Base-by-base conservation (phyloP, 2,797 vertebrate species). In the Falco naumanni region DNA sequence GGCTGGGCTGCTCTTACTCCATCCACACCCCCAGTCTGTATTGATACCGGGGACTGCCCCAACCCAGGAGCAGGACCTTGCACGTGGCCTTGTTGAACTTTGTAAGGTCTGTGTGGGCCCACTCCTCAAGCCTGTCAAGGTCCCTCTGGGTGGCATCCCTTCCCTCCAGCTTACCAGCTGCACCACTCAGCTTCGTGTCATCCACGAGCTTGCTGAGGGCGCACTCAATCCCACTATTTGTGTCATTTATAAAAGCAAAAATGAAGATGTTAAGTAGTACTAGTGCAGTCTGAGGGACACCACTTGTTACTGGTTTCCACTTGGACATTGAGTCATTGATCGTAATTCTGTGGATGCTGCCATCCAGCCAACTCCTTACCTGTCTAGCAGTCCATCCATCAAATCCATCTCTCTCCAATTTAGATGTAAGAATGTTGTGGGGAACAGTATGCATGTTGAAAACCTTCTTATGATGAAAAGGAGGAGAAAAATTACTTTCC, bases 101-200 rank as follows among this genome's bases (percentile, higher is more conserved):
- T 6, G 22, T 15, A 43, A 70, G 3, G 17, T 37, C 63, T 7
- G 12, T 34, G 18, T 0, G 0, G 16, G 6, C 21, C 12, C 31
- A 19, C 15, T 13, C 5, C 15, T 83, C 31, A 34, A 43, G 33
- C n/a, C 7, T n/a, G 37, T 51, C 33, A 13, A 13, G 43, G 16
- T 2, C 13, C 9, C 19, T 25, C 16, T n/a, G 33, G 20, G 25
- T 65, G 74, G 6, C n/a, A 41, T 41, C 39, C 39, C 39, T 41
- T 41, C 39, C 26, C 16, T 33, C 56, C 19, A 5, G 45, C 22
- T 25, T 37, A 53, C 31, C 16, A 16, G 13, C 13, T 28, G 13
- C 18, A 31, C 43, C 45, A 33, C 16, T 51, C 11, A 53, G 16
- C 22, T 33, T 41, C 31, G 17, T 43, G 22, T 24, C 33, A 79